These are phyloP conservation scores for Cephus spinipes DNA, from an alignment of 2,888 invertebrate genomes.

Conservation along the genomic window DNA sequence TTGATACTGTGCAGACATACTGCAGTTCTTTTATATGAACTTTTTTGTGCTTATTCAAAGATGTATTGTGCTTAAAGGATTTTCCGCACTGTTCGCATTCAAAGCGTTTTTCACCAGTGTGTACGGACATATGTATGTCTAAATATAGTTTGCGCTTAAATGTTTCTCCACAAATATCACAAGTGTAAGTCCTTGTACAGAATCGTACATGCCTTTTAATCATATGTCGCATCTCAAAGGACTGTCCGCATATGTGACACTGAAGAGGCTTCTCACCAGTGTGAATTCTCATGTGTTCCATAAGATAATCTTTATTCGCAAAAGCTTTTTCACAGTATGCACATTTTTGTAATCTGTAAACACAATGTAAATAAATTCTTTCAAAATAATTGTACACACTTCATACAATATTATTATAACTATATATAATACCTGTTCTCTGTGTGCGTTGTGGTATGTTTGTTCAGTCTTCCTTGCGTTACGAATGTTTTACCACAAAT, in stretches of 20 bases:
- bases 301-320: slow-evolving; percentile 13
- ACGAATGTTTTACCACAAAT: slow-evolving; percentile 13
- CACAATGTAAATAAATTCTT: background rate
- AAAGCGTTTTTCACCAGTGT: slow-evolving; percentile 15
- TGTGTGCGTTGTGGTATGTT: slow-evolving; percentile 13
- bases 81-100: slow-evolving; percentile 13
- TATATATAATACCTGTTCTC: background rate
- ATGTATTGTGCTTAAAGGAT: slow-evolving; percentile 15
- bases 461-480: slow-evolving; percentile 13
- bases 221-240: slow-evolving; percentile 17
- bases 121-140: slow-evolving; percentile 14
- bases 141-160: slow-evolving; percentile 10
- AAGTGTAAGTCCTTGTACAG: slow-evolving; percentile 11
- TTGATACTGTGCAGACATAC: slow-evolving; percentile 1
- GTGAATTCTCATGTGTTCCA: slow-evolving; percentile 15
- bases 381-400: background rate
- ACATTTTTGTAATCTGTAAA: slow-evolving; percentile 12
- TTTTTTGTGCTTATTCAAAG: slow-evolving; percentile 17
- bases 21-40: background rate
- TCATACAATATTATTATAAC: background rate
- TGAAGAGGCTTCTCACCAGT: slow-evolving; percentile 15
- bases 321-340: slow-evolving; percentile 9
- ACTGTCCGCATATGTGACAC: slow-evolving; percentile 16
- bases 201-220: slow-evolving; percentile 15
- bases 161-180: slow-evolving; percentile 11